A percentile compares a stretch with the other conserved stretches of the same genome.
These are phyloP conservation scores for Catostomus latipinnis DNA, from an alignment of 2,797 vertebrate species.

Conservation along the genomic window DNA sequence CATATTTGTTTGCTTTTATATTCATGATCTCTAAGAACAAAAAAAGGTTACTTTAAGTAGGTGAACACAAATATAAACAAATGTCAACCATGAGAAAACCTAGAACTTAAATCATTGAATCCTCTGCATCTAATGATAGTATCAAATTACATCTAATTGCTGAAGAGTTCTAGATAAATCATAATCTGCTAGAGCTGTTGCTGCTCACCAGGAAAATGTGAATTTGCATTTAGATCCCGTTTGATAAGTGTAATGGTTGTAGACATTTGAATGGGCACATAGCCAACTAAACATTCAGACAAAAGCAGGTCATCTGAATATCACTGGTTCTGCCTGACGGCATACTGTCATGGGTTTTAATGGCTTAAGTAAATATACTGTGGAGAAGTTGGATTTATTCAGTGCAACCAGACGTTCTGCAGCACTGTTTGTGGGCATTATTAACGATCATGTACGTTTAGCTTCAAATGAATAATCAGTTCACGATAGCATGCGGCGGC, in stretches of 20 bases:
- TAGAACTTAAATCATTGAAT: conserved; percentile 16
- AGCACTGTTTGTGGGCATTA: conserved; percentile 53
- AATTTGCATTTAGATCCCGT: conserved; percentile 46
- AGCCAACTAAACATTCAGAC: conserved; percentile 45
- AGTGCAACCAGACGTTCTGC: conserved; percentile 55
- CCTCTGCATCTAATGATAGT: conserved; percentile 21
- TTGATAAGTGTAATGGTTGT: conserved; percentile 54
- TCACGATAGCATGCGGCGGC: conserved; percentile 41
- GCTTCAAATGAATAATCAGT: conserved; percentile 60
- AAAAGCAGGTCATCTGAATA: conserved; percentile 67
- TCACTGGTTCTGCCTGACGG: conserved; percentile 63
- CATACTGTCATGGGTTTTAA: conserved; percentile 62
- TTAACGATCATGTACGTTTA: conserved; percentile 60
- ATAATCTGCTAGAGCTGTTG: conserved; percentile 30
- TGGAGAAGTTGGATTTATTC: conserved; percentile 64
- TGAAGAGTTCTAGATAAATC: conserved; percentile 72
- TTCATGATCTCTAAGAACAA: neutral
- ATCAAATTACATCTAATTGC: conserved; percentile 31
- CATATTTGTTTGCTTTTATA: neutral
- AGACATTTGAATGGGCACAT: conserved; percentile 64
- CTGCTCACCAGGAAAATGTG: conserved; percentile 25
- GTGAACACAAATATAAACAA: conserved; percentile 28
- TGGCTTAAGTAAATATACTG: conserved; percentile 64
- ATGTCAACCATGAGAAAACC: conserved; percentile 20
- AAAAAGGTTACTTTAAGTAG: neutral